Base-by-base conservation (phyloP, 2,113 vertebrate genomes). In the Hyperoodon ampullatus region DNA sequence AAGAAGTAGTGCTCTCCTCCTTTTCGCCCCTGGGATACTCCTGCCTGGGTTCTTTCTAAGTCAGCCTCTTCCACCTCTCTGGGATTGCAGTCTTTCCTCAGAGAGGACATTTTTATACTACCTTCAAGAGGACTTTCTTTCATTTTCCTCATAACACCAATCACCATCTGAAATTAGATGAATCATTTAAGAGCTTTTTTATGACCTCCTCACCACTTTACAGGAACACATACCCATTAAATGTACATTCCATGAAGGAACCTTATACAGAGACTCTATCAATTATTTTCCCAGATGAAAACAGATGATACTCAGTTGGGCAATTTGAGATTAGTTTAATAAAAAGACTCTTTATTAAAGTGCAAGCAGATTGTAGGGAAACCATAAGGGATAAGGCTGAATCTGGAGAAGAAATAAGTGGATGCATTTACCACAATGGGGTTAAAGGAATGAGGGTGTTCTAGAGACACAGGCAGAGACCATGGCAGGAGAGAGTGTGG, bases 381-480 rank as follows among this genome's bases (percentile, higher is more conserved):
- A 30, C 23, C 6, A 21, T 18, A 24, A 42, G 26, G 30, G 11
- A 16, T 44, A 23, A 28, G 8, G 4, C 2, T 47, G 55, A 33
- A 24, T 2, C 1, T 50, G 30, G 30, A 66, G 28, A 80, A 66
- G 13, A 15, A 14, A 5, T 26, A 44, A 68, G 24, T 19, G 3
- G 5, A 15, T 42, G 16, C 13, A 21, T 24, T 66, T 58, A 9
- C 8, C 35, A 85, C 26, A 13, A 0, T 83, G 42, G 18, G 8
- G 7, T 16, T 8, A 12, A 65, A 58, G 28, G 66, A 42, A 50
- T 0, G 28, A 33, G 15, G 9, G 13, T 5, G 24, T 1, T 2
- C 6, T n/a, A 9, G 44, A 24, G 53, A 71, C 23, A 35, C 24
- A 3, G 35, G 60, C 0, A 6, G 35, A 12, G 53, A 8, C 5